Evolutionary conservation across 2,797 vertebrate genomes (phyloP).

Genomic region (Aselliscus stoliczkanus): DNA sequence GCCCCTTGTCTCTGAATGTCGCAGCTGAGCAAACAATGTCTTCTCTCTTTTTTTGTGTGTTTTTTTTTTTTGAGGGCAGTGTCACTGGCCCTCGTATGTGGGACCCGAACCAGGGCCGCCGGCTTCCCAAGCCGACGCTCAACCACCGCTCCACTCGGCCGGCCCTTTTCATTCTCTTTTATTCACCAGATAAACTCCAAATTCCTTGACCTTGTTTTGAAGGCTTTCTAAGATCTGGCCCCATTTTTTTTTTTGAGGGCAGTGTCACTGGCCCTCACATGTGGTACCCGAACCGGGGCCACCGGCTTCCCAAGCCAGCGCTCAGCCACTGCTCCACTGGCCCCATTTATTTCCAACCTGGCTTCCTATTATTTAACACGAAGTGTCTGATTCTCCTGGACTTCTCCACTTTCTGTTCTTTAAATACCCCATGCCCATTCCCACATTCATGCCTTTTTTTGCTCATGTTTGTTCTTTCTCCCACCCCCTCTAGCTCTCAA

Average conservation of each 20-base stretch:
- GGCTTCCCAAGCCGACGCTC: too few relatives aligned
- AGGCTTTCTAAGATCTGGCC: neutral
- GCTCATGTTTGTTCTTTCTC: neutral
- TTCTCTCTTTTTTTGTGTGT: neutral
- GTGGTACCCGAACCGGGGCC: too few relatives aligned
- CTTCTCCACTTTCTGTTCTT: neutral
- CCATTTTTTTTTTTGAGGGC: too few relatives aligned
- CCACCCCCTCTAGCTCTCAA: neutral
- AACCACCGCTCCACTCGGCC: too few relatives aligned
- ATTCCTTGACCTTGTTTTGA: neutral
- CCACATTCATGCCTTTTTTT: neutral
- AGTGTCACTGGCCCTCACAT: too few relatives aligned
- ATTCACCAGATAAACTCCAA: neutral
- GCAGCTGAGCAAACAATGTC: neutral
- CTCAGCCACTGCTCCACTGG: too few relatives aligned
- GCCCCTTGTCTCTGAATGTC: neutral
- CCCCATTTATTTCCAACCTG: neutral
- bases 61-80: too few relatives aligned
- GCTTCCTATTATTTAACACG: neutral
- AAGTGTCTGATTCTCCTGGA: neutral
- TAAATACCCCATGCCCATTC: neutral
- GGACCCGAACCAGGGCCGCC: too few relatives aligned
- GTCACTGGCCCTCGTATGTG: too few relatives aligned
- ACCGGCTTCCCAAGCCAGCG: too few relatives aligned
- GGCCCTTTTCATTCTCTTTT: neutral